phyloP scores from a whole-genome alignment of 2,797 vertebrate species.

The Sebastes flavidus region DNA sequence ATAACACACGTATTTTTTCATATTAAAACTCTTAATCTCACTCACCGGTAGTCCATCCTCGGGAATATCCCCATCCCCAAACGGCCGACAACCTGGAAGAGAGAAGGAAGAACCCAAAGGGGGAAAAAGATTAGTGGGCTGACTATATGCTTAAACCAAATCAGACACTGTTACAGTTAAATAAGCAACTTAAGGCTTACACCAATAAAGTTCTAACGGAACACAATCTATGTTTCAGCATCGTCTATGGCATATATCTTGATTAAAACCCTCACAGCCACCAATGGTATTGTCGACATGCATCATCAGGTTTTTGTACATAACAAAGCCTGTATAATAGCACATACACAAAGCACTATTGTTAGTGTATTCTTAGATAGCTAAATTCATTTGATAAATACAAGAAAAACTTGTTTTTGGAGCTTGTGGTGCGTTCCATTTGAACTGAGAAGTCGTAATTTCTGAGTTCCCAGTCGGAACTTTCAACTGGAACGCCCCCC shows the following conservation, averaged over 20 bases:
- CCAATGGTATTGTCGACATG: background rate
- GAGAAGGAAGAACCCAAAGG: background rate
- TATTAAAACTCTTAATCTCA: constrained; percentile 18
- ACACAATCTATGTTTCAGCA: background rate
- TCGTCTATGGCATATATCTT: background rate
- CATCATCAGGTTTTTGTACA: background rate
- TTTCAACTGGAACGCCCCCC: no score
- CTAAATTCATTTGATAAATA: background rate
- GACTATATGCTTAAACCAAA: background rate
- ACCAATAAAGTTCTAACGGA: background rate
- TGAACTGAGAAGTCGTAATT: no score
- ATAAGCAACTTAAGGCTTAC: background rate
- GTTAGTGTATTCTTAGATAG: background rate
- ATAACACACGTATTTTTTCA: background rate
- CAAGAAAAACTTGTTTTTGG: background rate
- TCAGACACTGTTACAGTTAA: background rate
- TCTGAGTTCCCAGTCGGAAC: no score
- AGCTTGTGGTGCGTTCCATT: background rate
- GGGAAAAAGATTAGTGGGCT: background rate
- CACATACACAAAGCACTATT: background rate
- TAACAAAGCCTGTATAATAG: background rate
- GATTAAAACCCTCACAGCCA: background rate
- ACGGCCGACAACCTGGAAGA: constrained; percentile 86
- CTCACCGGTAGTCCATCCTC: constrained; percentile 93
- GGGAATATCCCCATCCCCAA: constrained; percentile 87